phyloP scores from a whole-genome alignment of 2,888 invertebrate species.

The Drosophila stalkeri region DNA sequence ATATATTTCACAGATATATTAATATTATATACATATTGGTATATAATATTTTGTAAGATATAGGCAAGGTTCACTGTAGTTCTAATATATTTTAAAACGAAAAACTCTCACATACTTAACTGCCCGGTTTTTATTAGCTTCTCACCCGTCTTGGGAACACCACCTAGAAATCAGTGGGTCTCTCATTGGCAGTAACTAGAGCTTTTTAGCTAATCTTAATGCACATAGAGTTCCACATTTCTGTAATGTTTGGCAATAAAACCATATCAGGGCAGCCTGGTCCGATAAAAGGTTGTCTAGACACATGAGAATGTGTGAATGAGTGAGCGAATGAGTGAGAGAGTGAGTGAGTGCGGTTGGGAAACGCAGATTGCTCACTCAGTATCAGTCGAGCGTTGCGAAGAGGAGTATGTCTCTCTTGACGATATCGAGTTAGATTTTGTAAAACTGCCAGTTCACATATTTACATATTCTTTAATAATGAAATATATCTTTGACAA shows the following conservation, averaged over 20 bases:
- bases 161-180: slow-evolving; percentile 9
- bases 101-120: background rate
- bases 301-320: slow-evolving; percentile 2
- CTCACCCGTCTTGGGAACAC: background rate
- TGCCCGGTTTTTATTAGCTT: slow-evolving; percentile 2
- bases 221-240: slow-evolving; percentile 46
- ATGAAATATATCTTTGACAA: slow-evolving; percentile 41
- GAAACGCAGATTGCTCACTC: background rate
- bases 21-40: too few relatives aligned
- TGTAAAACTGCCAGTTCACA: slow-evolving; percentile 10
- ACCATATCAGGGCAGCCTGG: slow-evolving; percentile 24
- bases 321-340: background rate
- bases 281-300: slow-evolving; percentile 37
- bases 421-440: slow-evolving; percentile 40
- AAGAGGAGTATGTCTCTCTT: background rate
- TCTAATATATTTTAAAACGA: background rate
- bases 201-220: slow-evolving; percentile 24
- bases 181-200: background rate
- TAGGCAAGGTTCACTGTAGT: background rate
- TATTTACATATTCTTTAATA: slow-evolving; percentile 15
- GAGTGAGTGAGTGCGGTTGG: background rate
- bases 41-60: background rate
- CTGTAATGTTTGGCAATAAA: slow-evolving; percentile 39
- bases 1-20: background rate
- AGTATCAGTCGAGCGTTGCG: slow-evolving; percentile 7